Conservation (phyloP, 2,888 invertebrate genomes). For the Piscicola geometra region DNA sequence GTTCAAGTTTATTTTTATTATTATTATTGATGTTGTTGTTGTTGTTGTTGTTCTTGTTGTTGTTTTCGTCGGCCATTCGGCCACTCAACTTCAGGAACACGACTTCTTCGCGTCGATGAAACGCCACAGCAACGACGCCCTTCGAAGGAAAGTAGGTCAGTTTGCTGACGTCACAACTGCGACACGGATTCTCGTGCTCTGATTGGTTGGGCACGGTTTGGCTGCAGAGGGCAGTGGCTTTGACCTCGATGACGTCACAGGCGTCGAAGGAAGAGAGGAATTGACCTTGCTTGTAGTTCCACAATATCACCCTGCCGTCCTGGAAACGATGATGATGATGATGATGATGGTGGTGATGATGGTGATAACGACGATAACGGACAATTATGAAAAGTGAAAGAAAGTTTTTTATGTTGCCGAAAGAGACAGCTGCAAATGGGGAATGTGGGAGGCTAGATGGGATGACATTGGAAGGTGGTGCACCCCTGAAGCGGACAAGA, state of each 20-base stretch:
- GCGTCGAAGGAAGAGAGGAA: slow-evolving; percentile 33
- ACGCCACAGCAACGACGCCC: slow-evolving; percentile 33
- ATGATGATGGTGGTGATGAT: background rate
- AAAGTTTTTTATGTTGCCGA: background rate
- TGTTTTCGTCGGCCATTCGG: background rate
- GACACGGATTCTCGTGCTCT: slow-evolving; percentile 20
- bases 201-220: slow-evolving; percentile 29
- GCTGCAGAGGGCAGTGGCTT: background rate
- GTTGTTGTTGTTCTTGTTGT: slow-evolving; percentile 2
- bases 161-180: slow-evolving; percentile 36
- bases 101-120: slow-evolving; percentile 31
- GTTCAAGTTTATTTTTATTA: background rate
- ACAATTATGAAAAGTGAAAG: background rate
- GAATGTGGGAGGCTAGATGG: too few species aligned
- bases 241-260: background rate
- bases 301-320: slow-evolving; percentile 47
- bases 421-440: too few species aligned
- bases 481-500: slow-evolving; percentile 51
- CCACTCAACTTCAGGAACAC: background rate
- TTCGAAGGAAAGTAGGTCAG: slow-evolving; percentile 18
- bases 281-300: slow-evolving; percentile 41
- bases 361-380: background rate
- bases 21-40: slow-evolving; percentile 6
- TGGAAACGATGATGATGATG: slow-evolving; percentile 32
- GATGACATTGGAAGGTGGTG: background rate